Percentiles rank a stretch among this genome's conserved stretches.
phyloP scores from a whole-genome alignment of 2,113 vertebrate species.

The Chaetorhynchus papuensis region DNA sequence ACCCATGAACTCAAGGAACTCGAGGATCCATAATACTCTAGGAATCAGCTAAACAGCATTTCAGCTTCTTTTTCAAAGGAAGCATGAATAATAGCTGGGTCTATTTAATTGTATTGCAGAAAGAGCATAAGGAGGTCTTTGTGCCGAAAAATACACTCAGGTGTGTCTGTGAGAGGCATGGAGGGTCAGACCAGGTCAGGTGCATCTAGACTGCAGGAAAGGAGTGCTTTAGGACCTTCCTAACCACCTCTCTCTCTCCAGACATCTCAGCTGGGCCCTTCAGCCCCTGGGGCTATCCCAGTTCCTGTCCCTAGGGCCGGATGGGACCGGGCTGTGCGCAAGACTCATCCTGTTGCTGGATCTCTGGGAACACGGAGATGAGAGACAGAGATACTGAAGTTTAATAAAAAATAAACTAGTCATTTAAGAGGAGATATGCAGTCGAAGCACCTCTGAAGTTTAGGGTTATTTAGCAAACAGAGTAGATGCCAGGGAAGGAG shows the following conservation, averaged over 20 bases:
- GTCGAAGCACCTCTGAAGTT: not conserved
- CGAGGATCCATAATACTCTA: not conserved
- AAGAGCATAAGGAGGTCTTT: not conserved
- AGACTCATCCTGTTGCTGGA: not conserved
- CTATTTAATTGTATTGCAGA: not conserved
- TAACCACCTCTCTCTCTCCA: not conserved
- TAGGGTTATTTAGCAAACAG: not conserved
- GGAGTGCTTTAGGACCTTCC: not conserved
- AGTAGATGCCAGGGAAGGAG: not conserved
- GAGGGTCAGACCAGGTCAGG: not conserved
- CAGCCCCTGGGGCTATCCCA: not conserved
- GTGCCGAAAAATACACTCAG: not conserved
- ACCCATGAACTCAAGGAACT: not conserved
- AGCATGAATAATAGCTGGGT: not conserved
- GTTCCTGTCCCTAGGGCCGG: not conserved
- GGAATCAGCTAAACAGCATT: not conserved
- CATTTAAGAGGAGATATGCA: not conserved
- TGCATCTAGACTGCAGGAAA: not conserved
- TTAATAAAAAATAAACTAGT: not conserved
- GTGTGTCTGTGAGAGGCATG: not conserved
- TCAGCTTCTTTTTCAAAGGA: not conserved
- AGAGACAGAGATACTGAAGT: not conserved
- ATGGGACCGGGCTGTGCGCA: not conserved
- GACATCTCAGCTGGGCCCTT: not conserved
- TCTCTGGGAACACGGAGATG: accelerated